A percentile compares a stretch with the other conserved stretches of the same genome.
Conservation (phyloP, 2,797 vertebrate genomes). For the Columba guinea region DNA sequence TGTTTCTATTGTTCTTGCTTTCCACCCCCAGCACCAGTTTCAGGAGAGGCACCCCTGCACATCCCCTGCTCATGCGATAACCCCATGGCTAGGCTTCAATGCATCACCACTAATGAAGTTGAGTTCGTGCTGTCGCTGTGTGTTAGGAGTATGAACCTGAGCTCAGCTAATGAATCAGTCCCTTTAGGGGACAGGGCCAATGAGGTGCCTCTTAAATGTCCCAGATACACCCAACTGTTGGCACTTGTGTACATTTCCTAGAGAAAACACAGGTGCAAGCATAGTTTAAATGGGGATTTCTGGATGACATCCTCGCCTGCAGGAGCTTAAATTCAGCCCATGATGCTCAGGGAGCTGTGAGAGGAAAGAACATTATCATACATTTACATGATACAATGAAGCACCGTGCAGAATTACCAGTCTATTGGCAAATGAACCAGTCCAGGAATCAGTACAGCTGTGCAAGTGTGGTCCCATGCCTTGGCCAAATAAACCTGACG, state of each 20-base stretch:
- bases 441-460: not conserved
- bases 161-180: not conserved
- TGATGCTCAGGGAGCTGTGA: not conserved
- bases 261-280: not conserved
- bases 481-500: not conserved
- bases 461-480: not conserved
- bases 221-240: not conserved
- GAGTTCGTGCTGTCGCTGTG: not conserved
- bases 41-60: rapidly evolving
- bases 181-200: not conserved
- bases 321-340: not conserved
- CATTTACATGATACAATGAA: not conserved
- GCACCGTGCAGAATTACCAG: not conserved
- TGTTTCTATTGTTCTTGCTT: not conserved
- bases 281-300: not conserved
- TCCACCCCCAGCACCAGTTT: not conserved
- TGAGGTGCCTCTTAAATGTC: not conserved
- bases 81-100: not conserved
- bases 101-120: rapidly evolving
- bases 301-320: not conserved
- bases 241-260: not conserved
- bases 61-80: not conserved
- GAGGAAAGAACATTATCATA: not conserved
- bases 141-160: not conserved
- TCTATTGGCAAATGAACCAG: not conserved